phyloP scores from a whole-genome alignment of 2,113 vertebrate species.

The Ptychochromis oligacanthus region DNA sequence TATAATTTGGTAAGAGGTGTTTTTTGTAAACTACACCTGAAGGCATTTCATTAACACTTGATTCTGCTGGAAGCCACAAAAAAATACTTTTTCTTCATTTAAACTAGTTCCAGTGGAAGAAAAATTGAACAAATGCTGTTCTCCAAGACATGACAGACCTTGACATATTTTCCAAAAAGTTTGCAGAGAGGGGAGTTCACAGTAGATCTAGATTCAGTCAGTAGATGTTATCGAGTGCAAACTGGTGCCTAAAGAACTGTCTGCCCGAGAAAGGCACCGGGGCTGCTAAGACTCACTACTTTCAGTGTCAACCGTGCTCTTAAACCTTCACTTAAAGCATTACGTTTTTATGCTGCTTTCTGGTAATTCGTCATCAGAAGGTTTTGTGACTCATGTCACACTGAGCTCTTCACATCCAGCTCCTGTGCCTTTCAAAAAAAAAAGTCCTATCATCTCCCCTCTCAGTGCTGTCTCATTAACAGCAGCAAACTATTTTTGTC shows the following conservation, averaged over 20 bases:
- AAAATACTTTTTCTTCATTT: neutral
- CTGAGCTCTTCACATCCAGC: slow-evolving; percentile 4
- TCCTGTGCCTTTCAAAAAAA: slow-evolving; percentile 57
- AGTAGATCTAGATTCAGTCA: neutral
- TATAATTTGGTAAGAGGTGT: slow-evolving; percentile 23
- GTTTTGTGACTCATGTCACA: neutral
- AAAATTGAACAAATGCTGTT: neutral
- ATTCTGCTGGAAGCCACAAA: slow-evolving; percentile 39
- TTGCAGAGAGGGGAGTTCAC: neutral
- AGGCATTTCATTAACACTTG: slow-evolving; percentile 19
- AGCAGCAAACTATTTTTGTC: slow-evolving; percentile 35
- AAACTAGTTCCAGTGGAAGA: neutral
- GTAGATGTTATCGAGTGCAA: neutral
- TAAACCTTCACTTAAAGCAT: neutral
- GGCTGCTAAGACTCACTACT: slow-evolving; percentile 7
- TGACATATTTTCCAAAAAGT: neutral
- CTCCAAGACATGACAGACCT: neutral
- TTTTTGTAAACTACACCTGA: slow-evolving; percentile 29
- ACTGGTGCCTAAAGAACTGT: slow-evolving; percentile 37
- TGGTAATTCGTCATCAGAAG: neutral
- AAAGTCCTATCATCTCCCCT: neutral
- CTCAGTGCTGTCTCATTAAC: slow-evolving; percentile 6
- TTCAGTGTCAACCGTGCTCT: neutral
- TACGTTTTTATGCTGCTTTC: neutral
- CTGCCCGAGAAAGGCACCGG: slow-evolving; percentile 17